A percentile compares a stretch with the other conserved stretches of the same genome.
phyloP scores from a whole-genome alignment of 2,797 vertebrate genomes.

The Taeniopygia guttata region DNA sequence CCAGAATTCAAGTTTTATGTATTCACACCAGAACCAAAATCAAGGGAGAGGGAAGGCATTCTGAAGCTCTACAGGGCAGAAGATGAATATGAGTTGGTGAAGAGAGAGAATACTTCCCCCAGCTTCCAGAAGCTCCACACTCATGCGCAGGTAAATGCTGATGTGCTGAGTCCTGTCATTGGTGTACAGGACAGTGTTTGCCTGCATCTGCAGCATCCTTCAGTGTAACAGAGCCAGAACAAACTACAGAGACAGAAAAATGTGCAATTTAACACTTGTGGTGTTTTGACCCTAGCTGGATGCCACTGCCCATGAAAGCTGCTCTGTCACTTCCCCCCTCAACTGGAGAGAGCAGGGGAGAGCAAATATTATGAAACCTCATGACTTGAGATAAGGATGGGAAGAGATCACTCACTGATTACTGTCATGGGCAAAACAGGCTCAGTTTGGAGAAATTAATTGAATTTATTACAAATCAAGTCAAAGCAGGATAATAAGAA shows the following conservation, averaged over 20 bases:
- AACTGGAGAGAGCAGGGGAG: background rate
- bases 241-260: background rate
- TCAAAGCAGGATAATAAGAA: background rate
- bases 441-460: background rate
- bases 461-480: background rate
- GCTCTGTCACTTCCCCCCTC: background rate
- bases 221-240: background rate
- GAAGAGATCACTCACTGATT: background rate
- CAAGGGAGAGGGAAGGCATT: background rate
- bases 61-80: background rate
- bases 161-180: background rate
- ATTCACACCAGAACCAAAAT: background rate
- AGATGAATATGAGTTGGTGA: background rate
- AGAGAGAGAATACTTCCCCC: background rate
- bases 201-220: background rate
- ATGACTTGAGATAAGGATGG: background rate
- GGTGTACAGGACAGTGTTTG: background rate
- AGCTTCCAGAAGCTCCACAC: background rate
- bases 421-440: background rate
- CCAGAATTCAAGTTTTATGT: constrained; percentile 3
- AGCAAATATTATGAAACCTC: background rate
- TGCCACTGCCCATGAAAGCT: background rate
- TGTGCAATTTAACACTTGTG: background rate
- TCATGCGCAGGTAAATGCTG: background rate
- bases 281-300: background rate